Percentiles rank a stretch among this genome's conserved stretches.
Evolutionary conservation across 2,113 vertebrate genomes (phyloP).

Genomic region (Ochotona curzoniae): DNA sequence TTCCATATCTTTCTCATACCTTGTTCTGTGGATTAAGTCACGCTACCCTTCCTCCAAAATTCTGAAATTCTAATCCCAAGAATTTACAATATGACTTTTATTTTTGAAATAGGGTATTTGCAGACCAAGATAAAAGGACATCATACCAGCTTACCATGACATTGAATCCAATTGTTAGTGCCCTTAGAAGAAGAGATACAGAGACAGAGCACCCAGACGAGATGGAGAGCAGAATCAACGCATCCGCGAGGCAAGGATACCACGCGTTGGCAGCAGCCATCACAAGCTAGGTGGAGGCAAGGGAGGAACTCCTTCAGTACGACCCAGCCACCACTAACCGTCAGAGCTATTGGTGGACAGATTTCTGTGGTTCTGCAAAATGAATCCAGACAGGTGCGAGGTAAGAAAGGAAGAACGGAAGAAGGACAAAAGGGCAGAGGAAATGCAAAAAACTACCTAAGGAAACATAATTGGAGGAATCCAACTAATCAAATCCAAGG

Average conservation of each 20-base stretch:
- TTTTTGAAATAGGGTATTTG: background rate
- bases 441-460: conserved; percentile 23
- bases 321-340: background rate
- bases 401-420: background rate
- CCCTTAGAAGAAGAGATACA: background rate
- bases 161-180: background rate
- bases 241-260: background rate
- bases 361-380: background rate
- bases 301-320: background rate
- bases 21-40: background rate
- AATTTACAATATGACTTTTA: background rate
- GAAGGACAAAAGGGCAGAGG: background rate
- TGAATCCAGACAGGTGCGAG: background rate
- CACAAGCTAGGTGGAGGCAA: background rate
- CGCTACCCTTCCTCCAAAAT: background rate
- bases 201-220: background rate
- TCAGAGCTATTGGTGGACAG: background rate
- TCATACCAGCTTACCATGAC: background rate
- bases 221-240: background rate
- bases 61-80: background rate
- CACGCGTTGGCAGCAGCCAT: background rate
- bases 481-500: conserved; percentile 20
- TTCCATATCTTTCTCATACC: background rate
- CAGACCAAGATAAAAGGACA: background rate
- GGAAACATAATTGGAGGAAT: background rate